Base-by-base conservation (phyloP, 1,140 invertebrate genomes). In the Berghia stephanieae region DNA sequence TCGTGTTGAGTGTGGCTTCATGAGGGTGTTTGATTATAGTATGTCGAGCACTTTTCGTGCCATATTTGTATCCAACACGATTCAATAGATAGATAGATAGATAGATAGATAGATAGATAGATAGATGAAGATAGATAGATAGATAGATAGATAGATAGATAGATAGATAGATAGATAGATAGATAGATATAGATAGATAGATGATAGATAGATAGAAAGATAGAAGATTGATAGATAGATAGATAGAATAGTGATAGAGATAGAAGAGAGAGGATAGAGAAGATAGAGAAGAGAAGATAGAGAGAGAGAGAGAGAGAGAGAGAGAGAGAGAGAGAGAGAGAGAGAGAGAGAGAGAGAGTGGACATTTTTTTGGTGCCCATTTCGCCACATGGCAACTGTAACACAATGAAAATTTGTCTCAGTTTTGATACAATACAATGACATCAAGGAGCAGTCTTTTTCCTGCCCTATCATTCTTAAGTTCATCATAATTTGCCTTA, bases 321-420 rank as follows among this genome's bases (percentile, higher is more conserved):
- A 60, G n/a, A 60, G n/a, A n/a, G n/a, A 60, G 57, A n/a, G n/a
- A 60, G n/a, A n/a, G n/a, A 60, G n/a, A n/a, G n/a, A 60, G n/a
- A 60, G 57, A 60, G n/a, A 60, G 57, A 60, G n/a, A 60, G n/a
- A n/a, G n/a, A 60, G 57, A n/a, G n/a, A 60, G n/a, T 10, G n/a
- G n/a, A n/a, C n/a, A n/a, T n/a, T n/a, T n/a, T n/a, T n/a, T n/a
- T n/a, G n/a, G n/a, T n/a, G n/a, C n/a, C n/a, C n/a, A n/a, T n/a
- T n/a, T n/a, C n/a, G n/a, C n/a, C n/a, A n/a, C n/a, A n/a, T n/a
- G n/a, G n/a, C n/a, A n/a, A n/a, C n/a, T n/a, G n/a, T n/a, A n/a
- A 60, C 8, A n/a, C 8, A 60, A n/a, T 10, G n/a, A 60, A n/a
- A n/a, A n/a, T 27, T 10, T 27, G n/a, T 10, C 8, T 27, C 8